Base-by-base conservation (phyloP, 2,113 vertebrate genomes). In the Sturnus vulgaris region DNA sequence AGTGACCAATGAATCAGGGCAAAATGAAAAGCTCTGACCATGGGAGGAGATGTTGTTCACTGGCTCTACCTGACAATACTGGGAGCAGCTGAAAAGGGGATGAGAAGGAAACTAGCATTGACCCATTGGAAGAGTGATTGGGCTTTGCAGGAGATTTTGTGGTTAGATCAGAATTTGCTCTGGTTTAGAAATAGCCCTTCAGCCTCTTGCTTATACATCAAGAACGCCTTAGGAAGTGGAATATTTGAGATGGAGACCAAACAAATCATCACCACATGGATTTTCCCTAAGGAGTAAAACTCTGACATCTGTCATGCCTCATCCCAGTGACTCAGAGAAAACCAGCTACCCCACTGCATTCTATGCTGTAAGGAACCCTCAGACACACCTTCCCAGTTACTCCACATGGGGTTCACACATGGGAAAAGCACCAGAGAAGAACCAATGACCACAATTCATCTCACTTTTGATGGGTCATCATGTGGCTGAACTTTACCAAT, bases 311-410 rank as follows among this genome's bases (percentile, higher is more conserved):
- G 20, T 40, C 18, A 27, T 55, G 18, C 17, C 15, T 81, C 24
- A 42, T 30, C 5, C 7, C 14, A 60, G 10, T 33, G 18, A 24
- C 37, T 87, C 3, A 3, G 31, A 68, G 46, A 65, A 88, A 83
- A 82, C 3, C 4, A 10, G 28, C 8, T 18, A 65, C 13, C 21
- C 21, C 16, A 31, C 23, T 63, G 25, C 12, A 17, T 68, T 40
- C 1, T 1, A 0, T 47, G 19, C n/a, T 72, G 17, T 37, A 31
- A 63, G 5, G 22, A 2, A 37, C 27, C 30, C 64, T 56, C 39
- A 82, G 49, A 70, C 3, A 82, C 12, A 78, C 14, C 30, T 82
- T 91, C 15, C 17, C 37, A 55, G 9, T 59, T 64, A 63, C 19
- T 63, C 35, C 11, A n/a, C 8, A 6, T 25, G 27, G 14, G 4